Base-by-base conservation (phyloP, 2,113 vertebrate genomes). In the Anolis sagrei region DNA sequence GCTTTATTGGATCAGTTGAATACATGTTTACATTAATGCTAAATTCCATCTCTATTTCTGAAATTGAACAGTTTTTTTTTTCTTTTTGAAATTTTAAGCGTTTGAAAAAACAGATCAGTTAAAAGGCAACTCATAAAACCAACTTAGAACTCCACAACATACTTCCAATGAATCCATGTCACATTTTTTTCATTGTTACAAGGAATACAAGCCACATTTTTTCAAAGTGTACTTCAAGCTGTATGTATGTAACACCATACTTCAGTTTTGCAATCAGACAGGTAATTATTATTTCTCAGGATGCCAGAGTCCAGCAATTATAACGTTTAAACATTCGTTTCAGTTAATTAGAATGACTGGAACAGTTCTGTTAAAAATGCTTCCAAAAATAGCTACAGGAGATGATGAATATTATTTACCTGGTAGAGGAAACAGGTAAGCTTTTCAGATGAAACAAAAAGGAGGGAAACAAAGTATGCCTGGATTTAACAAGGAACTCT, bases 271-370 rank as follows among this genome's bases (percentile, higher is more conserved):
- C 84, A 92, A 85, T 91, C 89, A 93, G 89, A 83, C 83, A 93
- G 66, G 84, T 90, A 88, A 91, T 94, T 94, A 95, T 95, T 94
- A 94, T 90, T 95, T 89, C 91, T 92, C 86, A 89, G 81, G 86
- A 92, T 93, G 90, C 81, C 25, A 2, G 51, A 91, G 88, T 93
- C 84, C 88, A 82, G 68, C 62, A 89, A 92, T 94, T 95, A 92
- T 87, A 89, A 92, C 61, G 83, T 91, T 94, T 93, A 51, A 92
- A 94, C 94, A 95, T 91, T 94, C 94, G 95, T 93, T 96, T 96
- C 94, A 93, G 92, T 90, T 94, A 93, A 94, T 94, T 94, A 91
- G 84, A 91, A 81, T 8, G 88, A 87, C 93, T 85, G 92, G 64
- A 95, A 91, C 79, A 85, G 36, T 88, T 95, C 62, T 90, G 29